Evolutionary conservation across 2,888 invertebrate species (phyloP).

Genomic region (Hesperia comma): DNA sequence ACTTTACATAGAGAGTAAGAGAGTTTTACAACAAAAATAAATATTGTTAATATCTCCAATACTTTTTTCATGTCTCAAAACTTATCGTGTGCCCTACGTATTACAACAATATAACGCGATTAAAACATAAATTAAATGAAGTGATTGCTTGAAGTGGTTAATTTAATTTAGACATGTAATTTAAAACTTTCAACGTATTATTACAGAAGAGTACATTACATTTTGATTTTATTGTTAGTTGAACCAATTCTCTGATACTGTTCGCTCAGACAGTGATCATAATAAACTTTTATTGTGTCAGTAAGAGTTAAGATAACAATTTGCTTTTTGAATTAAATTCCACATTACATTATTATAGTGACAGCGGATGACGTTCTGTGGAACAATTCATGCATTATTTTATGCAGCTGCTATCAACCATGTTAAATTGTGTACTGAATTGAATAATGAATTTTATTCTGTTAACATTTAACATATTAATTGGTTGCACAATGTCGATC

Average conservation of each 20-base stretch:
- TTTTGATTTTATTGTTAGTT: not conserved
- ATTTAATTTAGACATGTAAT: conserved; percentile 6
- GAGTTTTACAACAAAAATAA: too few species aligned
- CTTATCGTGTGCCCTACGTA: too few species aligned
- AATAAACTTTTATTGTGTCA: conserved; percentile 7
- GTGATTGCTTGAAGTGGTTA: not conserved
- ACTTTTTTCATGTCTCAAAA: too few species aligned
- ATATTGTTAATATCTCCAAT: too few species aligned
- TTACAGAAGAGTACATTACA: not conserved
- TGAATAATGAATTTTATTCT: conserved; percentile 32
- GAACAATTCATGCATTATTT: conserved; percentile 35
- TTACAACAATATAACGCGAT: not conserved
- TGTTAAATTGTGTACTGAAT: conserved; percentile 29
- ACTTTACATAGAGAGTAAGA: too few species aligned
- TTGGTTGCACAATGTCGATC: conserved; percentile 3
- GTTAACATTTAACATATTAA: conserved; percentile 28
- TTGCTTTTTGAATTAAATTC: conserved; percentile 3
- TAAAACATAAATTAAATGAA: not conserved
- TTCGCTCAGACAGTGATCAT: conserved; percentile 4
- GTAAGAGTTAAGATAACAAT: not conserved
- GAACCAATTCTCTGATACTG: not conserved
- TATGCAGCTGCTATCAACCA: conserved; percentile 20
- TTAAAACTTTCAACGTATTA: not conserved
- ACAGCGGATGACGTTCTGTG: conserved; percentile 20
- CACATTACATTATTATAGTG: conserved; percentile 8